Percentiles rank a stretch among this genome's conserved stretches.
Evolutionary conservation across 2,797 vertebrate genomes (phyloP).

Genomic region (Rhincodon typus): DNA sequence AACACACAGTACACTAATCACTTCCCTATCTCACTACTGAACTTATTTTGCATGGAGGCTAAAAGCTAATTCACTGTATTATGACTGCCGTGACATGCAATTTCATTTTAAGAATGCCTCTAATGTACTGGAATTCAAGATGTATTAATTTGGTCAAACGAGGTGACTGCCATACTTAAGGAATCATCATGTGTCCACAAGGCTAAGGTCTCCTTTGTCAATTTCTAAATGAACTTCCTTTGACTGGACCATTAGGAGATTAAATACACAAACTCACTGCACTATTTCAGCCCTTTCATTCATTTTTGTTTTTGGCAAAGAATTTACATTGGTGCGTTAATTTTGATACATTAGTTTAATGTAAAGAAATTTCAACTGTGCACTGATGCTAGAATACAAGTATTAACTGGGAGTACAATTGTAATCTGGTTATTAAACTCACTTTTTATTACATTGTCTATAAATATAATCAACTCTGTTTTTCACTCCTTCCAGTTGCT

Average conservation of each 20-base stretch:
- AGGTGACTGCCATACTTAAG: neutral
- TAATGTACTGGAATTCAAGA: neutral
- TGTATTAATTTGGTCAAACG: neutral
- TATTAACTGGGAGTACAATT: too few species aligned
- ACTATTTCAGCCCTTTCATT: neutral
- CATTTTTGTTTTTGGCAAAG: neutral
- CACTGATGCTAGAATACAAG: neutral
- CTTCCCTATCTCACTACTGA: neutral
- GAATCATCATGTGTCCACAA: neutral
- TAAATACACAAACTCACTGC: neutral
- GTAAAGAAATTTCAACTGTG: neutral
- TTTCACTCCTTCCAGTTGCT: too few species aligned
- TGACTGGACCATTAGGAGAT: neutral
- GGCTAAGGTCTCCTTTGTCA: neutral
- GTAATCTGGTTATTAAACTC: neutral
- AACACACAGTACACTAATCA: neutral
- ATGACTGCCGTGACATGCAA: neutral
- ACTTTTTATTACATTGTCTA: neutral
- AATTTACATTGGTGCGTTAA: neutral
- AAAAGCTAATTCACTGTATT: neutral
- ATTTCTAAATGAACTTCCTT: neutral
- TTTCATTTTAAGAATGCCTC: neutral
- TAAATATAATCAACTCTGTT: neutral
- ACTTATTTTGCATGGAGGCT: neutral
- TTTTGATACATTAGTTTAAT: neutral